Evolutionary conservation across 2,888 invertebrate genomes (phyloP), one percentile per base, ranked within the genome.

Genomic region (Drosophila koepferae): DNA sequence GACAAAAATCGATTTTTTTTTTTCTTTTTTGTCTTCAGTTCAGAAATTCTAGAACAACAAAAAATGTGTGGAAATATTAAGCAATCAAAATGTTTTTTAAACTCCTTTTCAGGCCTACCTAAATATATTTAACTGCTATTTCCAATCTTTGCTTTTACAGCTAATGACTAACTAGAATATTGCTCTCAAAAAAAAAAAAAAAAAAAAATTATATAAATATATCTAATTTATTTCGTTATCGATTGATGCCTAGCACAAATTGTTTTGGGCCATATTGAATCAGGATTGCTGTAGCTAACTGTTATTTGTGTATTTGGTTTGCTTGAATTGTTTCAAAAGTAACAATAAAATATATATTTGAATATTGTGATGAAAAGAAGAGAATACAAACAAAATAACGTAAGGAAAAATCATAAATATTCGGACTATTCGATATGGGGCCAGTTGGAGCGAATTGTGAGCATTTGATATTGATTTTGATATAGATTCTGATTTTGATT

Each of bases 361-460:
- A n/a, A 40, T 23, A 40, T 16, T 23, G 23, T 23, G 53, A 36
- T 34, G 3, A 16, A 53, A 51, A 1, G 31, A 20, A 49, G 18
- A 8, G 7, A 10, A 8, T 18, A n/a, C 10, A 48, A 28, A 6
- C 28, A 28, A 28, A 28, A 28, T 28, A 28, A 28, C 7, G 16
- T 6, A 54, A 31, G 10, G 31, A 18, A 23, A 43, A 31, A 40
- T 58, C n/a, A 65, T n/a, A 28, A 34, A 7, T 41, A 34, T 46
- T 74, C 46, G 53, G 60, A 51, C 55, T 49, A 44, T 55, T 48
- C 54, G 48, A 46, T 46, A 41, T 46, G 41, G 43, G 34, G 36
- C 40, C 69, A 48, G 56, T 53, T 54, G 63, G 64, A 73, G 55
- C 48, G 54, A 60, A 40, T 18, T 46, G 63, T 69, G 54, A 62